Evolutionary conservation across 2,888 invertebrate genomes (phyloP), one percentile per base, ranked within the genome.

Genomic region (Xestobium rufovillosum): DNA sequence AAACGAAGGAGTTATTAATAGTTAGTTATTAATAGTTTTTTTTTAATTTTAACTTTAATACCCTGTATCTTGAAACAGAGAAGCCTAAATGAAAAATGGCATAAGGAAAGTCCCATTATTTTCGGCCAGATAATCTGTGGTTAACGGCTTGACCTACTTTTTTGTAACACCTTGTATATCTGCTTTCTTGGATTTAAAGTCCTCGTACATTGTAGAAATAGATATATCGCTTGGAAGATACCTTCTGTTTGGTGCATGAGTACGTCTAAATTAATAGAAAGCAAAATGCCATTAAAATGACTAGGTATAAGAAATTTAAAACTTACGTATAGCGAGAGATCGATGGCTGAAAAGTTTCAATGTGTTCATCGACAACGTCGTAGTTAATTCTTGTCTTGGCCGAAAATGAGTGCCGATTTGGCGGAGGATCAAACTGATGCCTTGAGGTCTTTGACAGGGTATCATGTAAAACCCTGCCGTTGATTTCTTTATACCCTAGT

Each of bases 261-360:
- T 34, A 15, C 38, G 38, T 17, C 36, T n/a, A n/a, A n/a, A n/a
- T n/a, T n/a, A n/a, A n/a, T n/a, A n/a, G n/a, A n/a, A n/a, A n/a
- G n/a, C n/a, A n/a, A n/a, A n/a, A n/a, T n/a, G n/a, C n/a, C n/a
- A n/a, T n/a, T n/a, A n/a, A n/a, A n/a, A n/a, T n/a, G n/a, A n/a
- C n/a, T n/a, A n/a, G n/a, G n/a, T n/a, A n/a, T n/a, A n/a, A n/a
- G n/a, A n/a, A n/a, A n/a, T n/a, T n/a, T n/a, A n/a, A n/a, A n/a
- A n/a, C n/a, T n/a, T n/a, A n/a, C n/a, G n/a, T 35, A 31, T 39
- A 42, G 19, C 39, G 42, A 9, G 42, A 39, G 11, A 36, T 35
- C 15, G 34, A 28, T 14, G 36, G 42, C 28, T 36, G 26, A 30
- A 36, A 39, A 4, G 34, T 32, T 11, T 34, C 27, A 17, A 41